Percentiles rank a stretch among this genome's conserved stretches.
Evolutionary conservation across 1,140 invertebrate species (phyloP).

Genomic region (Carposina sasakii): DNA sequence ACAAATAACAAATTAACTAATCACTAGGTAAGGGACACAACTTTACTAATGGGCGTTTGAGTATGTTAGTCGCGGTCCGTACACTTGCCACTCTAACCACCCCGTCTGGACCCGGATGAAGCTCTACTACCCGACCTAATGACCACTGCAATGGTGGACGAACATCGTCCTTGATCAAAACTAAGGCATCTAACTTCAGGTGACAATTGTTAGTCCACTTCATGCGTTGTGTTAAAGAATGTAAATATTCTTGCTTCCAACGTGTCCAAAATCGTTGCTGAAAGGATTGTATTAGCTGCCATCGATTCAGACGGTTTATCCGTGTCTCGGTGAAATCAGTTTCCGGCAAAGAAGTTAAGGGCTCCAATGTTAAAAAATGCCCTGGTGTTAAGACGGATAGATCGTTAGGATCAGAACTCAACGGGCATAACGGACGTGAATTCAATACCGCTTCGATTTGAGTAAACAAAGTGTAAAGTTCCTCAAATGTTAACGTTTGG

Average conservation of each 20-base stretch:
- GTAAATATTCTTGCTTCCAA: slow-evolving; percentile 15
- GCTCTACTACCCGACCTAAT: slow-evolving; percentile 33
- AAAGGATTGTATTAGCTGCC: slow-evolving; percentile 15
- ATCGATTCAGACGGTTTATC: slow-evolving; percentile 3
- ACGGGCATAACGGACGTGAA: slow-evolving; percentile 8
- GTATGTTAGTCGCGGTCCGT: slow-evolving; percentile 22
- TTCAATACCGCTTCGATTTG: slow-evolving; percentile 15
- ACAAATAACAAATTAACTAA: too few species aligned
- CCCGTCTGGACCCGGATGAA: slow-evolving; percentile 36
- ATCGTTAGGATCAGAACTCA: slow-evolving; percentile 8
- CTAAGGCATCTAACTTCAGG: slow-evolving; percentile 17
- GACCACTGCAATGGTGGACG: slow-evolving; percentile 38
- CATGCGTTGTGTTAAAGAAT: slow-evolving; percentile 9
- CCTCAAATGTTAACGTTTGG: slow-evolving; percentile 14
- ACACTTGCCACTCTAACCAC: slow-evolving; percentile 37
- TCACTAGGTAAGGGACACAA: slow-evolving; percentile 19
- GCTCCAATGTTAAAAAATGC: slow-evolving; percentile 16
- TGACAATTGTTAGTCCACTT: slow-evolving; percentile 4
- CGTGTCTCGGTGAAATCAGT: background rate
- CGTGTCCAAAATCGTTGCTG: slow-evolving; percentile 10
- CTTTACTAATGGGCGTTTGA: slow-evolving; percentile 20
- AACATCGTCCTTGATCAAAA: slow-evolving; percentile 37
- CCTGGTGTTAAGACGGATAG: slow-evolving; percentile 8
- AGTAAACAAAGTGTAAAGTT: slow-evolving; percentile 10
- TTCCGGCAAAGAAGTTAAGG: slow-evolving; percentile 8